These are phyloP conservation scores for Rousettus leschenaultii DNA, from an alignment of 2,113 vertebrate species.

Conservation along the genomic window DNA sequence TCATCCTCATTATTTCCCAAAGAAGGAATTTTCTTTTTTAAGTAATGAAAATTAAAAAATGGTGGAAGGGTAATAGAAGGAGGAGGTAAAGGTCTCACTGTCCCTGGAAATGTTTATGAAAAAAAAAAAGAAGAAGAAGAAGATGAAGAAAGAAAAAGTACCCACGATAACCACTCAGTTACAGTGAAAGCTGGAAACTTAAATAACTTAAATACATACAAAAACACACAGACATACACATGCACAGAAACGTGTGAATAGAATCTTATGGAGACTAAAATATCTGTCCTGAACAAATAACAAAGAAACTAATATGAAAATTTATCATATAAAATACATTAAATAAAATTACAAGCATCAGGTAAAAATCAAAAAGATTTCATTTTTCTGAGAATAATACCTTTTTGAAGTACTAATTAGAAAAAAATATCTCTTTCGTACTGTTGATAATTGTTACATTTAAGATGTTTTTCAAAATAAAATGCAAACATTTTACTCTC, in stretches of 20 bases:
- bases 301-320: background rate
- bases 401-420: background rate
- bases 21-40: background rate
- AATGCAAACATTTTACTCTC: background rate
- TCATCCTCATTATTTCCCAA: background rate
- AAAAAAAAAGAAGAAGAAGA: background rate
- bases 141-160: background rate
- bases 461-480: constrained; percentile 5
- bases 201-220: background rate
- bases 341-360: background rate
- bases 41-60: background rate
- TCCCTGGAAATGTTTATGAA: background rate
- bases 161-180: background rate
- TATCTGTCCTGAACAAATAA: background rate
- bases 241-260: background rate
- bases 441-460: background rate
- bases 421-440: background rate
- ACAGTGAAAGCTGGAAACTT: background rate
- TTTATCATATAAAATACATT: background rate
- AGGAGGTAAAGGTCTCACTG: background rate
- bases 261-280: background rate
- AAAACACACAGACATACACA: background rate
- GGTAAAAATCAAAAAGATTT: background rate
- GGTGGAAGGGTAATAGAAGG: background rate
- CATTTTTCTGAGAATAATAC: background rate